Conservation (phyloP, 1,140 invertebrate genomes). For the Periplaneta americana region DNA sequence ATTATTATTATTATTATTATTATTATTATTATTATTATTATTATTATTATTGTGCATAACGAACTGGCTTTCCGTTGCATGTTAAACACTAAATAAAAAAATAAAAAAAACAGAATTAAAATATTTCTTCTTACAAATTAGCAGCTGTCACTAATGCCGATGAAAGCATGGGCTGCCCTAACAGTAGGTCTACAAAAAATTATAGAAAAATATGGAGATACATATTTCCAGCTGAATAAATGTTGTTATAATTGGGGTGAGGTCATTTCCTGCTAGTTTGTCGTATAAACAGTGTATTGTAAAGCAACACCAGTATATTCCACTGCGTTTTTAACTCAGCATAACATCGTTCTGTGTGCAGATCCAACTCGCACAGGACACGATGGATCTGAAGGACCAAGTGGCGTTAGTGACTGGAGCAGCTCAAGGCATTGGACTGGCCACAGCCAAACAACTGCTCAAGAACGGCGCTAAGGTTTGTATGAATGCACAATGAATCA, state of each 20-base stretch:
- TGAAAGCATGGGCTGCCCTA: no score
- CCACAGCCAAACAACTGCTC: conserved; percentile 30
- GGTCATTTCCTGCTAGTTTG: not conserved
- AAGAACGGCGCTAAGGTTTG: conserved; percentile 35
- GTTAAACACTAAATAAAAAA: no score
- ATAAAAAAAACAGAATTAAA: no score
- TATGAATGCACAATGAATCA: no score
- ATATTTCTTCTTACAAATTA: no score
- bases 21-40: no score
- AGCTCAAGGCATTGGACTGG: conserved; percentile 40
- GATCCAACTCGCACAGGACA: not conserved
- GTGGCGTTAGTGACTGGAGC: conserved; percentile 43
- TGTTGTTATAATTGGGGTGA: not conserved
- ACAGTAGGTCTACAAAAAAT: no score
- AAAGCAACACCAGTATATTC: not conserved
- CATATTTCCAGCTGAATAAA: not conserved
- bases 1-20: no score
- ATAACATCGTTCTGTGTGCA: not conserved
- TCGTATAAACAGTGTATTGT: not conserved
- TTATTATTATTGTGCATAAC: no score
- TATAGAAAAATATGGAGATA: no score
- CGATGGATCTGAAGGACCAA: conserved; percentile 30
- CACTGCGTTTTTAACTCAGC: not conserved
- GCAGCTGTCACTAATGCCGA: no score
- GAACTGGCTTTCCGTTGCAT: no score